Conservation (phyloP, 2,888 invertebrate species). For the Hydraecia micacea region DNA sequence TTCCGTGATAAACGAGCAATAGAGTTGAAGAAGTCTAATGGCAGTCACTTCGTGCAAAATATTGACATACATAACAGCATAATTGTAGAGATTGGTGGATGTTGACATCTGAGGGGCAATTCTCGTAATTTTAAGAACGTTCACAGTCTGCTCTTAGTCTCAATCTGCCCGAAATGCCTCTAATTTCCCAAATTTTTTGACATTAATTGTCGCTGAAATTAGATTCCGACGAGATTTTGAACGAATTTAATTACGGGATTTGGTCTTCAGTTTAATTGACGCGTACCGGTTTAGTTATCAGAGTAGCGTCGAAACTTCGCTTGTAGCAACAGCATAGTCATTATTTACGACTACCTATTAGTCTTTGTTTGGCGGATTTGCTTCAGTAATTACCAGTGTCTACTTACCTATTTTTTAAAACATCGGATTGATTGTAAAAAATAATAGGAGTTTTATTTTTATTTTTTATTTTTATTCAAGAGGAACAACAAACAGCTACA, state of each 20-base stretch:
- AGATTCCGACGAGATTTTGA: too few relatives aligned
- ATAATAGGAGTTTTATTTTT: too few relatives aligned
- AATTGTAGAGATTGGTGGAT: neutral
- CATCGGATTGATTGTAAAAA: neutral
- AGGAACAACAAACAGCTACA: too few relatives aligned
- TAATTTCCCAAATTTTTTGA: too few relatives aligned
- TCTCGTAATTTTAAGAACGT: too few relatives aligned
- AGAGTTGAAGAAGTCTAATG: neutral
- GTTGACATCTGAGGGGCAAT: neutral
- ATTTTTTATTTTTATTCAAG: too few relatives aligned
- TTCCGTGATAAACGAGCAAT: neutral
- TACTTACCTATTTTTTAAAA: neutral
- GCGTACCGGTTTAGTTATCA: neutral
- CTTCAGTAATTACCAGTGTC: neutral
- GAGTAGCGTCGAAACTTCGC: neutral
- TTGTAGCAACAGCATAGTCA: constrained; percentile 2
- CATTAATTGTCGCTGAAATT: too few relatives aligned
- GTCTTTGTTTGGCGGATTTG: neutral
- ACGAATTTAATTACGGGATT: too few relatives aligned
- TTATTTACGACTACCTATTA: neutral
- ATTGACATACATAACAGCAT: too few relatives aligned
- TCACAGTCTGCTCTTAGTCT: too few relatives aligned
- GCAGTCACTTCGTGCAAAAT: neutral
- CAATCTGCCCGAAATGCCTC: too few relatives aligned
- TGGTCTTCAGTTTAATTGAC: neutral